Conservation (phyloP, 2,888 invertebrate species). For the Torymus aiolomorphi region DNA sequence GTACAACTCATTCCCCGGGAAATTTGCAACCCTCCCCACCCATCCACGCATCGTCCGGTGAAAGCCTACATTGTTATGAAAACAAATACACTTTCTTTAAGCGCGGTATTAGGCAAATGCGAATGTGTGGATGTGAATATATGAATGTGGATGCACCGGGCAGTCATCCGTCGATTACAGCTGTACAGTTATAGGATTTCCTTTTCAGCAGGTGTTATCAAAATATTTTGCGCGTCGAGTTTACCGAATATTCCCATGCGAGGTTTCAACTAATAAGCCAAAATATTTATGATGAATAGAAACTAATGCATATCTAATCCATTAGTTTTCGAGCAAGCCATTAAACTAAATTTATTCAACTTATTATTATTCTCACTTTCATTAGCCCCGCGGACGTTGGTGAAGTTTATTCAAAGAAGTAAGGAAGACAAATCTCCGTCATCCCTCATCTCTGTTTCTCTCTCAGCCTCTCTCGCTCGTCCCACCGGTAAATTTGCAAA, state of each 20-base stretch:
- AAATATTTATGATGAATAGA: neutral
- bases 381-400: conserved; percentile 32
- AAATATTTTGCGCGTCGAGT: too few relatives aligned
- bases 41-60: too few relatives aligned
- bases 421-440: conserved; percentile 52
- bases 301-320: conserved; percentile 37
- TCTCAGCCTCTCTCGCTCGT: conserved; percentile 17
- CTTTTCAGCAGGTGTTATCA: too few relatives aligned
- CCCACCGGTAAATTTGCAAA: conserved; percentile 51
- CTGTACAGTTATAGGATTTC: too few relatives aligned
- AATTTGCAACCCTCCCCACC: too few relatives aligned
- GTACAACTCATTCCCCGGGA: too few relatives aligned
- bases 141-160: too few relatives aligned
- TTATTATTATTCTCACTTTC: conserved; percentile 55
- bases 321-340: neutral
- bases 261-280: too few relatives aligned
- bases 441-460: conserved; percentile 41
- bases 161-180: too few relatives aligned
- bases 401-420: conserved; percentile 52
- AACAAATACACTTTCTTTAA: conserved; percentile 1
- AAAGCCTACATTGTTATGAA: neutral
- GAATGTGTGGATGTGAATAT: too few relatives aligned
- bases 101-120: too few relatives aligned
- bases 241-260: too few relatives aligned
- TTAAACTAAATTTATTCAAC: conserved; percentile 50